phyloP scores from a whole-genome alignment of 2,888 invertebrate genomes.

The Nemapogon koenigi region DNA sequence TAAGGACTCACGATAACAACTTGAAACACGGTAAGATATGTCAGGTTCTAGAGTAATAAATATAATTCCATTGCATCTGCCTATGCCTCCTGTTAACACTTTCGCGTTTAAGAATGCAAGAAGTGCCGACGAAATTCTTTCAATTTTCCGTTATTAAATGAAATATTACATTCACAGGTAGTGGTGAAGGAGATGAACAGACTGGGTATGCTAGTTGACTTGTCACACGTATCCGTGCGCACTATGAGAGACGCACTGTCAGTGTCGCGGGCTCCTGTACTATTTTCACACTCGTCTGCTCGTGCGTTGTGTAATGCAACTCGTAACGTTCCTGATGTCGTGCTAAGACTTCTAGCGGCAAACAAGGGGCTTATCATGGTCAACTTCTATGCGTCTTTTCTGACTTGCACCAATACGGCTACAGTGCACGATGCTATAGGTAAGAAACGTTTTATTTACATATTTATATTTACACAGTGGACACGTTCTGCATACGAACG shows the following conservation, averaged over 20 bases:
- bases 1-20: too few relatives aligned
- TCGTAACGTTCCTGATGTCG: slow-evolving; percentile 81
- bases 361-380: slow-evolving; percentile 89
- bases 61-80: too few relatives aligned
- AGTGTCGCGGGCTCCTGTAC: slow-evolving; percentile 80
- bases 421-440: slow-evolving; percentile 83
- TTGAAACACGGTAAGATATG: too few relatives aligned
- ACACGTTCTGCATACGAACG: too few relatives aligned
- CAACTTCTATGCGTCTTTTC: slow-evolving; percentile 82
- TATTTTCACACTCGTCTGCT: slow-evolving; percentile 87
- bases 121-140: too few relatives aligned
- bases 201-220: slow-evolving; percentile 86
- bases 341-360: slow-evolving; percentile 72
- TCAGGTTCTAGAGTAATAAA: too few relatives aligned
- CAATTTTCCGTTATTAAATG: too few relatives aligned
- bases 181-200: slow-evolving; percentile 89
- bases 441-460: slow-evolving; percentile 33
- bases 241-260: slow-evolving; percentile 83
- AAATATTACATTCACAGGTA: slow-evolving; percentile 65
- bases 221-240: slow-evolving; percentile 79
- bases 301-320: slow-evolving; percentile 81
- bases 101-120: too few relatives aligned
- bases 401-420: slow-evolving; percentile 76
- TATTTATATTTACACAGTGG: neutral
- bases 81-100: too few relatives aligned